These are phyloP conservation scores for Himalopsyche tibetana DNA, from an alignment of 2,888 invertebrate species.

Conservation along the genomic window DNA sequence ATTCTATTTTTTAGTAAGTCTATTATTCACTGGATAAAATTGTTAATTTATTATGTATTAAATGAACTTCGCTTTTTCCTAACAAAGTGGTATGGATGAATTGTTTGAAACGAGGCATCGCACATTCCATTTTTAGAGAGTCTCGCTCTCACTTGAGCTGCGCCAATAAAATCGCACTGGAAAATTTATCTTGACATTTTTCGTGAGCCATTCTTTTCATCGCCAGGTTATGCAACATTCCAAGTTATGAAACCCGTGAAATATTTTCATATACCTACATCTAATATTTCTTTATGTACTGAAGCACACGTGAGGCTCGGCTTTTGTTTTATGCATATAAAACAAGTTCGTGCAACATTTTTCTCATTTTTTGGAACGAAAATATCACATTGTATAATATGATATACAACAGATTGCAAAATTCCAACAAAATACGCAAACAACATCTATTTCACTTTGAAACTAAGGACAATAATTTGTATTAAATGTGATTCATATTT, in stretches of 20 bases:
- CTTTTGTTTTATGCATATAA: conserved; percentile 7
- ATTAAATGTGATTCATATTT: too few species aligned
- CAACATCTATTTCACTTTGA: too few species aligned
- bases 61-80: too few species aligned
- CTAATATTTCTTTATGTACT: conserved; percentile 2
- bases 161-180: conserved; percentile 16
- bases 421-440: too few species aligned
- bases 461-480: too few species aligned
- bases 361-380: not conserved
- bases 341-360: not conserved
- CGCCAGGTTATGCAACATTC: conserved; percentile 30
- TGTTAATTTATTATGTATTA: too few species aligned
- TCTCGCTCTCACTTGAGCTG: conserved; percentile 8
- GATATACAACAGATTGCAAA: not conserved
- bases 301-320: not conserved
- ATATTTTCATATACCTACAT: conserved; percentile 20
- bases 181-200: conserved; percentile 32
- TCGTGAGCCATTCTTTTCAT: conserved; percentile 23
- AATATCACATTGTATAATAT: not conserved
- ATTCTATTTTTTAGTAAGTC: too few species aligned
- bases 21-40: too few species aligned
- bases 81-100: not conserved
- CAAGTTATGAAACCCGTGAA: conserved; percentile 30
- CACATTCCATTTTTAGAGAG: conserved; percentile 20
- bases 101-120: not conserved